phyloP scores from a whole-genome alignment of 2,113 vertebrate species.

The Python bivittatus region DNA sequence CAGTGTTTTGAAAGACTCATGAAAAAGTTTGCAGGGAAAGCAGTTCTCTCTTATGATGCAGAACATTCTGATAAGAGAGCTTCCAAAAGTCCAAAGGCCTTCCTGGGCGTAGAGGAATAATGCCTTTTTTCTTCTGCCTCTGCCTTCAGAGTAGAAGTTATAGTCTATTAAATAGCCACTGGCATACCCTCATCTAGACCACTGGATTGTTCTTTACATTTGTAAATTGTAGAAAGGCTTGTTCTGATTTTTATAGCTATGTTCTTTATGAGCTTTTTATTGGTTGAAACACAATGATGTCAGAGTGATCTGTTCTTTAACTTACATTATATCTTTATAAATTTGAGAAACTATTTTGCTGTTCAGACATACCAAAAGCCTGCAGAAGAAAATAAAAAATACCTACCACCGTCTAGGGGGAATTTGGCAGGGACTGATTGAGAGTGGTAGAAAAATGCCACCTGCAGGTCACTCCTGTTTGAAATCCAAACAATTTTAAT shows the following conservation, averaged over 20 bases:
- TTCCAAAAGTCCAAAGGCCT: not conserved
- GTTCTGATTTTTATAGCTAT: not conserved
- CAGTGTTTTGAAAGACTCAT: not conserved
- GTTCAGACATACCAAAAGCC: not conserved
- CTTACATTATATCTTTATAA: not conserved
- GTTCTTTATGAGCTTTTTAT: not conserved
- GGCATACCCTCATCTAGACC: no score
- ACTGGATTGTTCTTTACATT: not conserved
- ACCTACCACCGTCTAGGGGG: not conserved
- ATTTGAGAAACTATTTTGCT: not conserved
- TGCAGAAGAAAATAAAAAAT: not conserved
- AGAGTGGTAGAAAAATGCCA: not conserved
- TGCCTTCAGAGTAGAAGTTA: not conserved
- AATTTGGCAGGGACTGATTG: not conserved
- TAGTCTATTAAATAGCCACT: not conserved
- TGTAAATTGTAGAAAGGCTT: not conserved
- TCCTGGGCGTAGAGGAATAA: not conserved
- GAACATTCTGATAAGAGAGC: not conserved
- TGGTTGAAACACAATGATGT: not conserved
- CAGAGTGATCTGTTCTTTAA: not conserved
- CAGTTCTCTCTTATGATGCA: not conserved
- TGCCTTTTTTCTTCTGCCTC: not conserved
- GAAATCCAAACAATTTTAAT: not conserved
- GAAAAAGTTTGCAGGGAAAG: not conserved
- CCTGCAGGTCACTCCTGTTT: not conserved